A percentile compares a stretch with the other conserved stretches of the same genome.
phyloP scores from a whole-genome alignment of 2,888 invertebrate species.

The Theretra japonica region DNA sequence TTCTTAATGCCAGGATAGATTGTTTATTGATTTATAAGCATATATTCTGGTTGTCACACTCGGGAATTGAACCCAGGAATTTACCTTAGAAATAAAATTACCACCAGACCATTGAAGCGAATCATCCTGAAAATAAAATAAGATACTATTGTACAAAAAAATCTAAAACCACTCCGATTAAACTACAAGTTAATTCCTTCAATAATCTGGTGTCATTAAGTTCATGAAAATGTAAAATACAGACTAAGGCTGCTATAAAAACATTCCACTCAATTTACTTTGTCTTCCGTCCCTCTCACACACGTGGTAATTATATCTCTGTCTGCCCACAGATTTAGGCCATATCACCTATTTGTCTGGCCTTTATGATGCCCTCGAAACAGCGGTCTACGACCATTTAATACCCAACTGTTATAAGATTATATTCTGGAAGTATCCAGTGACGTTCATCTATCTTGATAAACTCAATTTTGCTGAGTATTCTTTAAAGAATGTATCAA shows the following conservation, averaged over 20 bases:
- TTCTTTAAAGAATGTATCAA: no score
- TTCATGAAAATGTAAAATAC: neutral
- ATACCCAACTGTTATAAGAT: neutral
- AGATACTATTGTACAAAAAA: neutral
- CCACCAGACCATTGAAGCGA: no score
- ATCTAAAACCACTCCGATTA: neutral
- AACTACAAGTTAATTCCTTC: neutral
- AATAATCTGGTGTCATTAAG: neutral
- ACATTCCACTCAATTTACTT: neutral
- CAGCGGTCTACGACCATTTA: slow-evolving; percentile 7
- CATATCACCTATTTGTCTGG: slow-evolving; percentile 24
- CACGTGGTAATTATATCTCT: neutral
- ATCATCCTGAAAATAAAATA: neutral
- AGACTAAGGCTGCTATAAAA: neutral
- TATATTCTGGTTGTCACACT: no score
- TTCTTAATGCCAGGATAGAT: no score
- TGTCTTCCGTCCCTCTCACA: neutral
- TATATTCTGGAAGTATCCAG: neutral
- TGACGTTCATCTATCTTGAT: no score
- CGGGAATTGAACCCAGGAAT: no score
- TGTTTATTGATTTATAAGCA: no score
- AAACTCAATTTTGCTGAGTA: no score
- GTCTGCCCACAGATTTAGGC: slow-evolving; percentile 5
- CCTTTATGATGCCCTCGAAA: slow-evolving; percentile 23
- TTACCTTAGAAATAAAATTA: no score